These are phyloP conservation scores for Netelia virgata DNA, from an alignment of 2,888 invertebrate genomes.

Conservation along the genomic window DNA sequence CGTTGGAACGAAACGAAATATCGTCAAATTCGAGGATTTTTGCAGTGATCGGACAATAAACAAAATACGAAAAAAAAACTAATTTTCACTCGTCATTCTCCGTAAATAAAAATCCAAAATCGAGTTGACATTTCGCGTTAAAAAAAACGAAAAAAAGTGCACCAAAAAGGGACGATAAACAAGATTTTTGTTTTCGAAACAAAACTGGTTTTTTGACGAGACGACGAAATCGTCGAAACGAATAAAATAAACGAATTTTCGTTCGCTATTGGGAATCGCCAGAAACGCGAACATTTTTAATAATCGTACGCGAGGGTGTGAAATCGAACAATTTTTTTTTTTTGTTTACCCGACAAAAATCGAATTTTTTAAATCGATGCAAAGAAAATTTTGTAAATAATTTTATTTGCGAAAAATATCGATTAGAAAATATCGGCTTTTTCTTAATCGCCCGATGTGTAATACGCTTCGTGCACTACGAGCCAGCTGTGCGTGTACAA, in stretches of 20 bases:
- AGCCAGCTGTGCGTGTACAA: background rate
- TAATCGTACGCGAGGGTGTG: background rate
- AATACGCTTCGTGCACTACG: background rate
- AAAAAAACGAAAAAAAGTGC: background rate
- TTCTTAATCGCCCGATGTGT: background rate
- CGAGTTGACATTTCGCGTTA: no score
- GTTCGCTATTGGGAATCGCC: no score
- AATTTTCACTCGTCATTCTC: no score
- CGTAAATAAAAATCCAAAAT: no score
- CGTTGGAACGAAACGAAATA: background rate
- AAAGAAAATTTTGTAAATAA: background rate
- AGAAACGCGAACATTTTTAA: background rate
- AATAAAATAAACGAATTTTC: no score
- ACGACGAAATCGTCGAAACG: background rate
- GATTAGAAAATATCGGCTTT: background rate
- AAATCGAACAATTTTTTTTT: background rate
- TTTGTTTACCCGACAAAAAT: background rate
- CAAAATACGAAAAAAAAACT: background rate
- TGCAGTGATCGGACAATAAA: background rate
- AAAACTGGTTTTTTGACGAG: conserved; percentile 9
- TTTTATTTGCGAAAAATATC: background rate
- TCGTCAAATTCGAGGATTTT: conserved; percentile 13
- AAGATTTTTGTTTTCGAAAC: conserved; percentile 1
- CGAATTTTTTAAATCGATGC: background rate
- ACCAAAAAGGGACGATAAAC: conserved; percentile 8